Evolutionary conservation across 2,797 vertebrate genomes (phyloP), one percentile per base, ranked within the genome.

Genomic region (Semaprochilodus insignis): DNA sequence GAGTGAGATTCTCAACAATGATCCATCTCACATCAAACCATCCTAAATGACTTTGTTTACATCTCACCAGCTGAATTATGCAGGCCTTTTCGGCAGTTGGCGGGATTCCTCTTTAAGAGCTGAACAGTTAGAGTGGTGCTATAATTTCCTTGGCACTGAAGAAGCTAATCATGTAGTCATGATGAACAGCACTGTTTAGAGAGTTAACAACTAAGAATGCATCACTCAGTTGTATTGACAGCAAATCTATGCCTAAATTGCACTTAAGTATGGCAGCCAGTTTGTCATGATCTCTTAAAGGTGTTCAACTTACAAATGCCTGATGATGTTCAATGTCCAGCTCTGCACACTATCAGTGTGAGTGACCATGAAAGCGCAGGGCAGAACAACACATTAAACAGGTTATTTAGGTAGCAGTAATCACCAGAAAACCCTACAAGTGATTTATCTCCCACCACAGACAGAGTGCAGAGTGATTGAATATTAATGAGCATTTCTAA

Each of bases 401-500:
- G 75, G 72, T 78, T 74, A 76, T 79, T 79, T 81, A 69, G 66
- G 40, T 62, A 69, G 54, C 62, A 55, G 57, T 67, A 65, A 63
- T 81, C 36, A 75, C 62, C 70, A 75, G 21, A 80, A 55, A 74
- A 67, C 60, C 57, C 75, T 23, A 67, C 81, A 83, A 75, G 69
- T 81, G 79, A 87, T 89, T 82, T 69, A 85, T 87, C 76, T 80
- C 70, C 59, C 48, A 51, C 48, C 74, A 78, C 55, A 81, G 80
- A 69, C 83, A 80, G 65, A 67, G 70, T 63, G 74, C 31, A 36
- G 19, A 23, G 79, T 71, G 62, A 83, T 83, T 77, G 80, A 80
- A 85, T 86, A 85, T 87, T 81, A 77, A 85, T 67, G 80, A 65
- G 86, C 44, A 62, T 40, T 85, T 79, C 57, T 86, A 76, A 57